Base-by-base conservation (phyloP, 2,888 invertebrate genomes). In the Hesperia comma region DNA sequence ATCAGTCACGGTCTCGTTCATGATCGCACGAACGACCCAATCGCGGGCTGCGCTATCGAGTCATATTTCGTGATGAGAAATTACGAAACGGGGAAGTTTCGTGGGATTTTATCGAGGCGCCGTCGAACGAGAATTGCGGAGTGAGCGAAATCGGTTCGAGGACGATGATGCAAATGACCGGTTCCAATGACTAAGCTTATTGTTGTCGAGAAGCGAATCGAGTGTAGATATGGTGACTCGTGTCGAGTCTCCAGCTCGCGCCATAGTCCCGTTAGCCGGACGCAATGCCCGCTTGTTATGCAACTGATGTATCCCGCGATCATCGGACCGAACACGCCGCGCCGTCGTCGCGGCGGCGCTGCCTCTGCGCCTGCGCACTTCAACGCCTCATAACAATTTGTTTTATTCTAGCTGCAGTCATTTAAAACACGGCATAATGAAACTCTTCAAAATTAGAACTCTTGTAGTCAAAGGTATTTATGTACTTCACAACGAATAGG, bases 201-300 rank as follows among this genome's bases (percentile, higher is more conserved):
- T 79, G 75, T 77, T 71, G 73, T 21, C 51, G 51, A 21, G 21
- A 17, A 74, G 72, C 73, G 74, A 76, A 73, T 75, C 76, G 75
- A 74, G 79, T 80, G 76, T 81, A 75, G 75, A 78, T 77, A 69
- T 70, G 58, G 68, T 69, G 70, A 63, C 68, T 64, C 43, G 58
- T 54, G 60, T 64, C 66, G 71, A 74, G 74, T 75, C 77, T 77
- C 80, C 75, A 75, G 76, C 79, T 78, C 81, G 77, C 78, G 73
- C 78, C 78, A 74, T 72, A 71, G 80, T 88, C 82, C 90, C 90
- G 90, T 90, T 90, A 91, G 78, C 80, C 88, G 90, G 87, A 90
- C 83, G 80, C 67, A 73, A 77, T 79, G 81, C 81, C 76, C 83
- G 86, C 85, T 90, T 83, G 85, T 90, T 90, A 90, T 90, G 90